Conservation (phyloP, 2,888 invertebrate genomes). For the Lapara coniferarum region DNA sequence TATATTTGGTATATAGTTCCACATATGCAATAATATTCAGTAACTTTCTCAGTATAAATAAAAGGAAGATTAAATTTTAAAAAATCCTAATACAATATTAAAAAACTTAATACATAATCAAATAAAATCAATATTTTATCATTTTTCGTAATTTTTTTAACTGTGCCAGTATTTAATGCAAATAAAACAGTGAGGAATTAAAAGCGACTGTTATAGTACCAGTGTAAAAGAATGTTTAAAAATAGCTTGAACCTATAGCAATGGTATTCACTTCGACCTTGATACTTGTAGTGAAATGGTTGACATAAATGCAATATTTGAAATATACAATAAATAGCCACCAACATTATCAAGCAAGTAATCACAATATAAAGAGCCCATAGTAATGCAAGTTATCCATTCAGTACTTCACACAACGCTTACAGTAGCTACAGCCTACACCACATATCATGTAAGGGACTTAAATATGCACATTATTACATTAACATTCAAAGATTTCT, state of each 20-base stretch:
- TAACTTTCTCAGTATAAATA: slow-evolving; percentile 16
- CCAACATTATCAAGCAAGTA: slow-evolving; percentile 6
- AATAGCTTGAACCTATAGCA: slow-evolving; percentile 59
- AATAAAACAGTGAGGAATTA: slow-evolving; percentile 64
- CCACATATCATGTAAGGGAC: slow-evolving; percentile 11
- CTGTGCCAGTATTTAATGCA: slow-evolving; percentile 64
- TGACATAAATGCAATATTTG: slow-evolving; percentile 41
- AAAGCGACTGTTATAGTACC: slow-evolving; percentile 55
- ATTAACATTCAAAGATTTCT: slow-evolving; percentile 4
- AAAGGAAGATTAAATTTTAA: slow-evolving; percentile 22
- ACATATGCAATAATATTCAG: not conserved
- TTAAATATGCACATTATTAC: slow-evolving; percentile 4
- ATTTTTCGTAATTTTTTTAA: slow-evolving; percentile 37
- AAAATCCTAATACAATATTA: slow-evolving; percentile 30
- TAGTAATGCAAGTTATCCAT: slow-evolving; percentile 34
- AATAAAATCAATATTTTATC: slow-evolving; percentile 40
- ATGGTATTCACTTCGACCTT: slow-evolving; percentile 37
- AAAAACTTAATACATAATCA: slow-evolving; percentile 42
- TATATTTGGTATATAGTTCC: not conserved
- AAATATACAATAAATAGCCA: slow-evolving; percentile 34
- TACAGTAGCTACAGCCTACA: slow-evolving; percentile 5
- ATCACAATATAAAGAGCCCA: slow-evolving; percentile 17
- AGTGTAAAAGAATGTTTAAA: slow-evolving; percentile 50
- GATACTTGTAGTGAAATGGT: slow-evolving; percentile 32
- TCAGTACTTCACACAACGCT: slow-evolving; percentile 29